phyloP scores from a whole-genome alignment of 2,113 vertebrate genomes.

The Istiophorus platypterus region DNA sequence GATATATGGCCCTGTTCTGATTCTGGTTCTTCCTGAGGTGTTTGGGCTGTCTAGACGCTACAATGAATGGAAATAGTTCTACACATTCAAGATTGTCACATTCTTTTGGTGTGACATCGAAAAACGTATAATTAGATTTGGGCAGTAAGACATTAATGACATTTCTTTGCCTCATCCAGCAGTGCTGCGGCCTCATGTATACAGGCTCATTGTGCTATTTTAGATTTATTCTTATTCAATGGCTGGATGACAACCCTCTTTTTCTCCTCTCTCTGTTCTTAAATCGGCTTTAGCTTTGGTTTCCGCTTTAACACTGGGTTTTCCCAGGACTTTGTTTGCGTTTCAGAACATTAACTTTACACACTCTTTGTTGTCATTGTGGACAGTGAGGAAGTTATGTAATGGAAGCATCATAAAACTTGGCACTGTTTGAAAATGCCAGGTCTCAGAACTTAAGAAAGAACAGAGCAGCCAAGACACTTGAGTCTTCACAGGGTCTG shows the following conservation, averaged over 20 bases:
- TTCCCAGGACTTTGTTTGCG: conserved; percentile 76
- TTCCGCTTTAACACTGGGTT: conserved; percentile 48
- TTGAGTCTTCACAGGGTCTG: conserved; percentile 74
- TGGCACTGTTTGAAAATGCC: conserved; percentile 71
- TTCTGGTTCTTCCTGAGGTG: conserved; percentile 63
- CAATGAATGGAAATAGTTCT: conserved; percentile 18
- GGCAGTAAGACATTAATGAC: neutral
- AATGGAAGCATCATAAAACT: conserved; percentile 79
- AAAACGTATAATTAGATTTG: neutral
- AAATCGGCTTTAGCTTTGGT: conserved; percentile 51
- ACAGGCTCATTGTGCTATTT: neutral
- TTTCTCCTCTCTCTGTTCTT: neutral
- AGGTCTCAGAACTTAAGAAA: conserved; percentile 76
- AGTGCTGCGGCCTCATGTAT: neutral
- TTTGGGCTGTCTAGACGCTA: conserved; percentile 63
- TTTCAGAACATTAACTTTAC: conserved; percentile 86
- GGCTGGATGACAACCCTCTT: neutral
- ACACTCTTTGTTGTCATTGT: conserved; percentile 81
- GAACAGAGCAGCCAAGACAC: conserved; percentile 71
- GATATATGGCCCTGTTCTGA: conserved; percentile 68
- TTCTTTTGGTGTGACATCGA: neutral
- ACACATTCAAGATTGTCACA: neutral
- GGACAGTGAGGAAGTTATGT: conserved; percentile 81
- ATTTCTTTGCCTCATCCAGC: neutral
- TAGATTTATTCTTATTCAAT: neutral